Evolutionary conservation across 2,113 vertebrate genomes (phyloP), one percentile per base, ranked within the genome.

Genomic region (Rhinolophus sinicus): DNA sequence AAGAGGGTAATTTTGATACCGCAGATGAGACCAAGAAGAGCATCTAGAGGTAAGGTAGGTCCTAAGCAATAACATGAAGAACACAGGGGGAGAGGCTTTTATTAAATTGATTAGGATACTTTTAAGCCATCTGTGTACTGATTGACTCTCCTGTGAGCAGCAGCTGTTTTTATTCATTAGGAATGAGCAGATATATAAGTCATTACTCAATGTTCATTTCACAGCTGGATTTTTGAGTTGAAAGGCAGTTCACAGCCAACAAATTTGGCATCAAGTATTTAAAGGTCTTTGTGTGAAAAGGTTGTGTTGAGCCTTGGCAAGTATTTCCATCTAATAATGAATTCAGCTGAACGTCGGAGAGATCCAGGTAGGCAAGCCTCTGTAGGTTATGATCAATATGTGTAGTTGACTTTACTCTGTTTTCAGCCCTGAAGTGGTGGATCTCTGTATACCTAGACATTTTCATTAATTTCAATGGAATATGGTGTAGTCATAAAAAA

Each of bases 131-230:
- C 88, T 96, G 95, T 78, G 81, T 6, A 5, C n/a, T n/a, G 60
- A 75, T 19, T 28, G 54, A 73, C 93, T 92, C 83, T 72, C 86
- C 93, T 78, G 83, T 92, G 94, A 89, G 38, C 50, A 90, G 92
- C 81, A 92, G 82, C 90, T 97, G 96, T 80, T 96, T 93, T 88
- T 60, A 38, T 73, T 90, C 94, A 94, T 81, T 93, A 95, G 75
- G 24, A 95, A 64, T 58, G 80, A 90, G 76, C 88, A 96, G 96
- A 93, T 62, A 88, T n/a, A 19, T 58, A 69, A 96, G 88, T 62
- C 90, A 94, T 96, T 85, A 95, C 75, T 92, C 94, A 95, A 44
- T 80, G 93, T 69, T 83, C 69, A n/a, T 91, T 65, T 95, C 97
- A 83, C 96, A 97, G 90, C 95, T 97, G 93, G 94, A 54, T 69